These are phyloP conservation scores for Rhinoraja longicauda DNA, from an alignment of 2,797 vertebrate genomes.

Conservation along the genomic window DNA sequence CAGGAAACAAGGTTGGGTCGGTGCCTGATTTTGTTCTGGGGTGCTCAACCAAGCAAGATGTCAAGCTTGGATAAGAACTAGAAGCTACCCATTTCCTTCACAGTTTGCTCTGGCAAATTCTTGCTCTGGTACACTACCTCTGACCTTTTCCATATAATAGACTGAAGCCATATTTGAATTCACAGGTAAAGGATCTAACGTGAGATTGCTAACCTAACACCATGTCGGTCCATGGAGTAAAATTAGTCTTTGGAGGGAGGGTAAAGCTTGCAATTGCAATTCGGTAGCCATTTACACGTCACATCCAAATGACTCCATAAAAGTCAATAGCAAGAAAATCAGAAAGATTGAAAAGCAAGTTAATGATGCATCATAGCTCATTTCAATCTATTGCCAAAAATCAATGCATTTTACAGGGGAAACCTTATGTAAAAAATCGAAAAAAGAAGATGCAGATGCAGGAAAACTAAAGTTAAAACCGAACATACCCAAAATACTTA, in stretches of 20 bases:
- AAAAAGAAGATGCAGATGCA: too few relatives aligned
- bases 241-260: background rate
- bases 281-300: background rate
- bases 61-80: background rate
- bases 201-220: background rate
- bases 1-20: background rate
- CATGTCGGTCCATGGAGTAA: background rate
- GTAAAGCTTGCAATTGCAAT: background rate
- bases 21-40: background rate
- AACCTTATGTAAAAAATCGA: background rate
- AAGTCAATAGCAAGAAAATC: background rate
- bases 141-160: background rate
- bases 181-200: background rate
- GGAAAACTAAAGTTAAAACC: too few relatives aligned
- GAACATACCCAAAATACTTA: too few relatives aligned
- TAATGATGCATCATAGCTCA: background rate
- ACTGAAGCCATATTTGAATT: background rate
- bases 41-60: background rate
- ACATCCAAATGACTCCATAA: background rate
- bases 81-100: background rate
- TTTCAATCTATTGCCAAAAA: background rate
- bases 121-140: background rate
- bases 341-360: background rate
- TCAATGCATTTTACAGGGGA: background rate
- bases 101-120: background rate